Conservation (phyloP, 1,140 invertebrate species). For the Paramacrobiotus metropolitanus region DNA sequence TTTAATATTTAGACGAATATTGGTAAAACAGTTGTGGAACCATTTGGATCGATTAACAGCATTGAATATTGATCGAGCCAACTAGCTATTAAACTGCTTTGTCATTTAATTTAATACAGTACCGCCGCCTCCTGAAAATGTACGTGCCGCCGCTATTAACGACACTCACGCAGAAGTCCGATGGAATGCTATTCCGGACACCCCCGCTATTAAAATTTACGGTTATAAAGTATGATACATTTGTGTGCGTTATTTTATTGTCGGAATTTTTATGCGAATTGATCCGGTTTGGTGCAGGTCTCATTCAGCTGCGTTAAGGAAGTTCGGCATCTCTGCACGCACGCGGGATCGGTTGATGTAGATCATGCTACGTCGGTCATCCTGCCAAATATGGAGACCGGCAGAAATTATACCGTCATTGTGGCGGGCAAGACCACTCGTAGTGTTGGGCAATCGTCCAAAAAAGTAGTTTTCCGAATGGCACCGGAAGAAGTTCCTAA, state of each 20-base stretch:
- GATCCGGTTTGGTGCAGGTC: background rate
- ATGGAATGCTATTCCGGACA: background rate
- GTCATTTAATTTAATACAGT: background rate
- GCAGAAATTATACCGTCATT: slow-evolving; percentile 70
- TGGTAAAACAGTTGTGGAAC: no score
- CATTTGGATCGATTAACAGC: no score
- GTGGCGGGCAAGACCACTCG: slow-evolving; percentile 55
- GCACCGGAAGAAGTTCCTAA: background rate
- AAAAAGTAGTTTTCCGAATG: slow-evolving; percentile 17
- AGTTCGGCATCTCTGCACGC: background rate
- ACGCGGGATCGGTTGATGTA: slow-evolving; percentile 30
- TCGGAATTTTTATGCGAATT: no score
- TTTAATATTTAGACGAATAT: no score
- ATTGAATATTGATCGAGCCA: no score
- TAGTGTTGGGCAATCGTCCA: slow-evolving; percentile 29
- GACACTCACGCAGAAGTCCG: background rate
- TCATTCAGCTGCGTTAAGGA: background rate
- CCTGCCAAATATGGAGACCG: slow-evolving; percentile 64
- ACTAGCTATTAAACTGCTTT: no score
- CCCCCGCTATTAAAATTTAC: background rate
- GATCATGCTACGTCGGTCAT: slow-evolving; percentile 67
- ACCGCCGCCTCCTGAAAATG: background rate
- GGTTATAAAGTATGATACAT: background rate
- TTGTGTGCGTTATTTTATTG: no score
- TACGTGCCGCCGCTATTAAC: slow-evolving; percentile 1